Conservation (phyloP, 2,797 vertebrate species). For the Clamator glandarius region DNA sequence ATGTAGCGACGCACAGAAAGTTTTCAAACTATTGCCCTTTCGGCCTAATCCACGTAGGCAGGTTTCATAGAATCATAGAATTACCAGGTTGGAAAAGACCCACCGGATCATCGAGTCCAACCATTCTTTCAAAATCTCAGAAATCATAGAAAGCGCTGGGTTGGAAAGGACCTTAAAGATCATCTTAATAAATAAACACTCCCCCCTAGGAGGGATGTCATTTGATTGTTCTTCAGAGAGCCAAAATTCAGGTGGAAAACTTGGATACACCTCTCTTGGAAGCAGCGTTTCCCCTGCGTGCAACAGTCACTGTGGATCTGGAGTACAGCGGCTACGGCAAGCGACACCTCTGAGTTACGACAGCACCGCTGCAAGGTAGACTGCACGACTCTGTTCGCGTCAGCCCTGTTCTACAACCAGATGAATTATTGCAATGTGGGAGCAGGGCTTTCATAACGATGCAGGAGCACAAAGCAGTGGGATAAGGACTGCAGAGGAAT, state of each 20-base stretch:
- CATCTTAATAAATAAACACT: background rate
- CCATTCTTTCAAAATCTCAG: no score
- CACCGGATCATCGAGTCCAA: no score
- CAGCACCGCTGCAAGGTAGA: background rate
- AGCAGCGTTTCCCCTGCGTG: background rate
- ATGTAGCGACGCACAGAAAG: no score
- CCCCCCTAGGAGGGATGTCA: background rate
- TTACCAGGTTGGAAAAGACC: no score
- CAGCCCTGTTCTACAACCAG: background rate
- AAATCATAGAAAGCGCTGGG: no score
- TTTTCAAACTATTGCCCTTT: background rate
- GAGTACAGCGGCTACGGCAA: background rate
- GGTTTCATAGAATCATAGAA: no score
- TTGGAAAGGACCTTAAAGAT: no score
- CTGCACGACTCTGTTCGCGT: fast-evolving
- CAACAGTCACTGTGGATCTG: background rate
- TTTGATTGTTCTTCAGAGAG: background rate
- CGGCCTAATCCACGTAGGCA: background rate
- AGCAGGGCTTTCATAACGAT: background rate
- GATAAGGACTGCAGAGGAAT: background rate
- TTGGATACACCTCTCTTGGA: background rate
- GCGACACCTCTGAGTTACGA: background rate
- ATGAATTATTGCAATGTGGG: background rate
- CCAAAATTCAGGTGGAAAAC: background rate
- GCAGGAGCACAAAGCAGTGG: background rate